Evolutionary conservation across 2,888 invertebrate species (phyloP), one percentile per base, ranked within the genome.

Genomic region (Magallana nippona): DNA sequence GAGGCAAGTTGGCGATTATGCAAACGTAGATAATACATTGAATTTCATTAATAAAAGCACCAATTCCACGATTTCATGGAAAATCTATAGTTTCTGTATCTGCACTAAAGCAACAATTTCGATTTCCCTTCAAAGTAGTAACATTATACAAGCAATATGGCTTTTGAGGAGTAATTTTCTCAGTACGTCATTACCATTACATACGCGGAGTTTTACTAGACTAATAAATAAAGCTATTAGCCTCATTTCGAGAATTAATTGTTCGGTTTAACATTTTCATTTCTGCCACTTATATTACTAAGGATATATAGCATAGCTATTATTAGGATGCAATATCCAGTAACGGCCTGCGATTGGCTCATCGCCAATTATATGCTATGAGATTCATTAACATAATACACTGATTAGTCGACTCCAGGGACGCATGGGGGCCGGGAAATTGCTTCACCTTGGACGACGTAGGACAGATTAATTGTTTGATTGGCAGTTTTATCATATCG

Each of bases 181-280:
- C 27, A 27, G 27, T 1, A 60, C 60, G 19, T 60, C 17, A 19
- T 1, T 5, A 44, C 8, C 44, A 44, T 44, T 44, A 44, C 44
- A 44, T 44, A 44, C 8, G 8, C 44, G 44, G 5, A 17, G 27
- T 22, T 27, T 11, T 13, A 71, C 22, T 71, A 19, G 32, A 13
- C 15, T 71, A 71, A 22, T 71, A 27, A 71, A 71, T 71, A 27
- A 22, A 15, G 19, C 27, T 27, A 32, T 71, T 71, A 71, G 27
- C 71, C 27, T 15, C 32, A 71, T 71, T 71, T 27, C 71, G 15
- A 15, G 22, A 71, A 71, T 71, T 71, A 71, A 71, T 71, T 71
- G 71, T 71, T 32, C 71, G 71, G 15, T 32, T 71, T 71, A 71
- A 71, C 71, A 71, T 71, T 71, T 71, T 71, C 71, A 71, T 71